A percentile compares a stretch with the other conserved stretches of the same genome.
phyloP scores from a whole-genome alignment of 2,888 invertebrate species.

The Drosophila flavopinicola region DNA sequence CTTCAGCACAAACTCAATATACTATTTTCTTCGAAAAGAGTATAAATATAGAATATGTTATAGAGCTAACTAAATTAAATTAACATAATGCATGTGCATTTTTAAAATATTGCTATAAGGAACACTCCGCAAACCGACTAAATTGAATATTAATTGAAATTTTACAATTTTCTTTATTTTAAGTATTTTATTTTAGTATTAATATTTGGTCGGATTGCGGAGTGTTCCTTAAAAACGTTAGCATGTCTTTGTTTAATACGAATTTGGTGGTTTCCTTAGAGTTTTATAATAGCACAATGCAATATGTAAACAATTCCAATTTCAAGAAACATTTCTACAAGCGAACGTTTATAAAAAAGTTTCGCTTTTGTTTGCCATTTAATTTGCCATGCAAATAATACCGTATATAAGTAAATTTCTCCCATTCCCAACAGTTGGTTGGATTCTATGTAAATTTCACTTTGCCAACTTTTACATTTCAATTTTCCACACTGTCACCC shows the following conservation, averaged over 20 bases:
- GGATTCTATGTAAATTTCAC: slow-evolving; percentile 63
- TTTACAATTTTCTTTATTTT: no score
- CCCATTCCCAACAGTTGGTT: slow-evolving; percentile 5
- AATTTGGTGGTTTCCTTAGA: not conserved
- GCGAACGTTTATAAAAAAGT: not conserved
- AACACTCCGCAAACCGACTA: no score
- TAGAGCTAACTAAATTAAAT: no score
- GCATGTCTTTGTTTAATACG: not conserved
- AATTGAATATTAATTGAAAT: no score
- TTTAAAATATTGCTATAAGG: no score
- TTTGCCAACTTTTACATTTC: slow-evolving; percentile 58
- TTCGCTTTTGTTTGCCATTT: slow-evolving; percentile 31
- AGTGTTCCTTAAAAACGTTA: not conserved
- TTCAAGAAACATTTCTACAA: slow-evolving; percentile 11
- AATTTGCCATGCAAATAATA: slow-evolving; percentile 41
- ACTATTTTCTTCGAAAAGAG: no score
- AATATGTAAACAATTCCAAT: not conserved
- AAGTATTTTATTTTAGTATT: no score
- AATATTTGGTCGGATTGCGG: no score
- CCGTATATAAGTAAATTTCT: slow-evolving; percentile 21
- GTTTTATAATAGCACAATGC: not conserved
- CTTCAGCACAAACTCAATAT: no score
- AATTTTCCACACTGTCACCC: slow-evolving; percentile 69
- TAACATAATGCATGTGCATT: no score
- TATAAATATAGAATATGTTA: no score